Conservation (phyloP, 1,140 invertebrate species). For the Belonocnema kinseyi region DNA sequence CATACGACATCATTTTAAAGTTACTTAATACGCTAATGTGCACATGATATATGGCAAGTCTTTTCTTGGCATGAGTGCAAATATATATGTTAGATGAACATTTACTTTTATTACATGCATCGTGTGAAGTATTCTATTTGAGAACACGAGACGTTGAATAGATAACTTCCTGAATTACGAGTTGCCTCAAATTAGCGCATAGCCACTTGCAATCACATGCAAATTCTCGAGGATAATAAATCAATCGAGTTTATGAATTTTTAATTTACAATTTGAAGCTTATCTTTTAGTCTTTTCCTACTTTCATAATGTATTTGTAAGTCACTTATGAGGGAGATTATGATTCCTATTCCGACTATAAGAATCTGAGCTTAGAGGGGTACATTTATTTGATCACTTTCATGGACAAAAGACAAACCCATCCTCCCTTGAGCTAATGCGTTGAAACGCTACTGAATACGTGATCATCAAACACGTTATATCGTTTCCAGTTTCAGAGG, state of each 20-base stretch:
- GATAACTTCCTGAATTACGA: neutral
- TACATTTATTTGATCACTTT: conserved; percentile 9
- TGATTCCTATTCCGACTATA: neutral
- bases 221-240: neutral
- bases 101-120: conserved; percentile 12
- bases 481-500: neutral
- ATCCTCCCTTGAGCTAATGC: conserved; percentile 8
- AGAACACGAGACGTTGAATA: conserved; percentile 1
- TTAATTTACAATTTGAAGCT: neutral
- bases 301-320: neutral
- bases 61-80: neutral
- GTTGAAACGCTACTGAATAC: neutral
- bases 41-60: neutral
- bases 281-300: neutral
- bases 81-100: neutral
- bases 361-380: conserved; percentile 14
- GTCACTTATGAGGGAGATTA: neutral
- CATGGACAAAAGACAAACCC: neutral
- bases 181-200: neutral
- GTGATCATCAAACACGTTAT: conserved; percentile 12
- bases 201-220: neutral
- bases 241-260: neutral
- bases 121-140: conserved; percentile 24
- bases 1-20: conserved; percentile 33
- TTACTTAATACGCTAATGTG: conserved; percentile 57